These are phyloP conservation scores for Matsumyia berberina DNA, from an alignment of 2,888 invertebrate species.

Conservation along the genomic window DNA sequence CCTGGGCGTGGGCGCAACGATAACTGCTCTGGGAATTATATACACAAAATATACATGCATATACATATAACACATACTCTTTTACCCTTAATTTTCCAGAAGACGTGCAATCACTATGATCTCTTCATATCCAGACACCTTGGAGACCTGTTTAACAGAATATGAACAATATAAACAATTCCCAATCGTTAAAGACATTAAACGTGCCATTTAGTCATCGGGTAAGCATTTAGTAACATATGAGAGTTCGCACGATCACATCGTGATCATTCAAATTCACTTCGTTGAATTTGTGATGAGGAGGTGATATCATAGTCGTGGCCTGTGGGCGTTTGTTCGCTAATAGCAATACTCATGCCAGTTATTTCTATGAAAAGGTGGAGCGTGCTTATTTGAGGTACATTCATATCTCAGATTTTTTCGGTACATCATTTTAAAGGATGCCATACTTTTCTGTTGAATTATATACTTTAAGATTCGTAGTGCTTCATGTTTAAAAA, in stretches of 20 bases:
- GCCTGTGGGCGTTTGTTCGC: neutral
- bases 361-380: no score
- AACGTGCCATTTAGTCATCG: neutral
- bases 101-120: no score
- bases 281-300: neutral
- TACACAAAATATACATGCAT: no score
- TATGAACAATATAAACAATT: neutral
- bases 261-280: no score
- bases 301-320: neutral
- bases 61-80: no score
- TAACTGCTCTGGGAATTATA: no score
- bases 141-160: neutral
- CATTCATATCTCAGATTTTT: no score
- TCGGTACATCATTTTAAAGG: no score
- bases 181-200: neutral
- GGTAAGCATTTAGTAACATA: neutral
- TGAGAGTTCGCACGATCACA: conserved; percentile 1
- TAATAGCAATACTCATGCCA: neutral
- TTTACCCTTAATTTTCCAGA: no score
- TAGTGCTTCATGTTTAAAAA: neutral
- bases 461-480: neutral
- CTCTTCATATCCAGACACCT: no score
- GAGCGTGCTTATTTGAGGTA: no score
- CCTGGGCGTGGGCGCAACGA: no score
- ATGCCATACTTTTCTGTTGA: neutral